These are phyloP conservation scores for Hypotaenidia philippensis DNA, from an alignment of 2,797 vertebrate species.

Conservation along the genomic window DNA sequence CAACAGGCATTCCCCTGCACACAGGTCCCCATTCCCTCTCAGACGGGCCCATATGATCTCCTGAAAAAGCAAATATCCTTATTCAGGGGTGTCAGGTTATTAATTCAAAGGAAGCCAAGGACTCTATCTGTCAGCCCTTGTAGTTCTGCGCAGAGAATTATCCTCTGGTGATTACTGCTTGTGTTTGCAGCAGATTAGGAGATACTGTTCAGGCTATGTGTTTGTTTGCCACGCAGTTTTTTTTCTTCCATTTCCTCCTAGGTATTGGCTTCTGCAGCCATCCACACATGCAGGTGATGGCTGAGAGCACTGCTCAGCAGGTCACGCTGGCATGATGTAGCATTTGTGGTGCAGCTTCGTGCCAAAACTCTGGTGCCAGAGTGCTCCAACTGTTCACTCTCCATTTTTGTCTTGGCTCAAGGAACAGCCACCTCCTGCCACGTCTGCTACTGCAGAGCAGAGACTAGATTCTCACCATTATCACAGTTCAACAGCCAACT, in stretches of 20 bases:
- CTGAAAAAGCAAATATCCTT: neutral
- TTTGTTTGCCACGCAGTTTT: neutral
- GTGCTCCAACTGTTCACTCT: conserved; percentile 60
- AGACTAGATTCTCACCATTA: conserved; percentile 12
- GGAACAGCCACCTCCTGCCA: conserved; percentile 30
- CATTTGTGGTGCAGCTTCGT: neutral
- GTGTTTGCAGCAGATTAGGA: neutral
- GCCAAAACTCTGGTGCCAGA: conserved; percentile 28
- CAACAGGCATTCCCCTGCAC: neutral
- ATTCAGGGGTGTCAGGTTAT: neutral
- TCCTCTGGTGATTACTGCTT: neutral
- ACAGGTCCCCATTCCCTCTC: neutral
- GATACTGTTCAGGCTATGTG: neutral
- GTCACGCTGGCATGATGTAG: neutral
- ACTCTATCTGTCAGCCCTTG: neutral
- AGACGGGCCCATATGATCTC: neutral
- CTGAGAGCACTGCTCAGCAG: neutral
- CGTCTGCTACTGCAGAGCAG: conserved; percentile 36
- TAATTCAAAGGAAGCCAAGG: neutral
- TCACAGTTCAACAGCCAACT: neutral
- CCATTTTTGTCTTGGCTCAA: conserved; percentile 68
- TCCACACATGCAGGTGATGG: neutral
- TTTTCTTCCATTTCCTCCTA: neutral
- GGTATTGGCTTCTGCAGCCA: neutral
- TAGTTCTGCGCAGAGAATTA: neutral